These are phyloP conservation scores for Poecilia latipinna DNA, from an alignment of 2,113 vertebrate species.

Conservation along the genomic window DNA sequence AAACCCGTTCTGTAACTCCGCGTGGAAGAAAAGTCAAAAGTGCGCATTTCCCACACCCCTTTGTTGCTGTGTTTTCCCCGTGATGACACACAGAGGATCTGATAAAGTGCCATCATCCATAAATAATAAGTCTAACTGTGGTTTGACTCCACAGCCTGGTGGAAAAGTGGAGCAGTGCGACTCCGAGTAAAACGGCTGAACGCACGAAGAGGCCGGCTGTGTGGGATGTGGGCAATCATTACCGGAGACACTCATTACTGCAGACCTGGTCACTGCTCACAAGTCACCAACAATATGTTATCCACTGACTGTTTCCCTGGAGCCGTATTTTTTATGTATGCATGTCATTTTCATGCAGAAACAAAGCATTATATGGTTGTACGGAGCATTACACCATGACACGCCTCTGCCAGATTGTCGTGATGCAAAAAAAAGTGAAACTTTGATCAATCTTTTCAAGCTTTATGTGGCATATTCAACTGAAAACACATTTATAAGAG, in stretches of 20 bases:
- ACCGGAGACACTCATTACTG: conserved; percentile 45
- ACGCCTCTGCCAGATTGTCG: too few species aligned
- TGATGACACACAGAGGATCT: conserved; percentile 23
- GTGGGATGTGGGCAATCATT: conserved; percentile 8
- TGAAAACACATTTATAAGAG: too few species aligned
- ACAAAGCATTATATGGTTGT: too few species aligned
- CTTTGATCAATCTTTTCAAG: too few species aligned
- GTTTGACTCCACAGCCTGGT: conserved; percentile 28
- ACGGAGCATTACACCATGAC: too few species aligned
- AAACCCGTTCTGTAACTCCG: too few species aligned
- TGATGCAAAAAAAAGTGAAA: too few species aligned
- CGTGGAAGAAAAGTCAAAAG: too few species aligned
- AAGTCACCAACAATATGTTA: conserved; percentile 58
- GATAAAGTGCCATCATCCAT: conserved; percentile 49
- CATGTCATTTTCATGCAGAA: not conserved
- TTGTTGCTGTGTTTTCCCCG: not conserved
- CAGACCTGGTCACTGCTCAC: conserved; percentile 7
- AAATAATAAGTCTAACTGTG: conserved; percentile 44
- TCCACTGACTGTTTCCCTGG: not conserved
- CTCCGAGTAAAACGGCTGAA: conserved; percentile 42
- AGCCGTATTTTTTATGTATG: not conserved
- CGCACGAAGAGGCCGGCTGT: conserved; percentile 31
- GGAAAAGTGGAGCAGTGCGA: conserved; percentile 18
- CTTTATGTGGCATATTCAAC: too few species aligned
- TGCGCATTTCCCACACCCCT: not conserved